Evolutionary conservation across 2,888 invertebrate genomes (phyloP).

Genomic region (Eupithecia subfuscata): DNA sequence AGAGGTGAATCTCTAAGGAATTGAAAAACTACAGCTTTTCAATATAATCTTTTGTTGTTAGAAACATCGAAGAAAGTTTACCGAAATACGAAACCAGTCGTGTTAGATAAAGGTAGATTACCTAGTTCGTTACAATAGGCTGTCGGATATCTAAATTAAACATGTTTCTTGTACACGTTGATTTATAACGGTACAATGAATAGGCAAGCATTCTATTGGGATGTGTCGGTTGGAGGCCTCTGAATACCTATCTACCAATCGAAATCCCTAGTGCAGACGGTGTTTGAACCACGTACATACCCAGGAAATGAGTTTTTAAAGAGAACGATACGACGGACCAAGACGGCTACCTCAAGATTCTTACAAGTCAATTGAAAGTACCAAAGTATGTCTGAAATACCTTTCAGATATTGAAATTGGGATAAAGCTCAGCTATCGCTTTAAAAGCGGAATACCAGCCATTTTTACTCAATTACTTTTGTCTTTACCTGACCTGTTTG

Average conservation of each 20-base stretch:
- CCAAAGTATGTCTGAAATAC: background rate
- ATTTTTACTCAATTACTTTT: background rate
- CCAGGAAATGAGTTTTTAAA: constrained; percentile 11
- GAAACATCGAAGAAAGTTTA: background rate
- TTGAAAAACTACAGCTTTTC: background rate
- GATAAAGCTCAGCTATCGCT: background rate
- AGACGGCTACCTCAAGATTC: background rate
- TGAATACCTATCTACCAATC: constrained; percentile 63
- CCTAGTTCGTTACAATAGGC: constrained; percentile 42
- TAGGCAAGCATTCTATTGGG: constrained; percentile 61
- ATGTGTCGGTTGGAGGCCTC: constrained; percentile 53
- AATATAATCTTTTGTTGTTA: background rate
- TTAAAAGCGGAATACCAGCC: background rate
- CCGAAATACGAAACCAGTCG: constrained; percentile 21
- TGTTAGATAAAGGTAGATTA: constrained; percentile 37
- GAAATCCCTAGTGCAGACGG: constrained; percentile 56
- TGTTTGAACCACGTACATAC: constrained; percentile 38
- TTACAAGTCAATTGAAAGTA: background rate
- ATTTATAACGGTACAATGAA: constrained; percentile 68
- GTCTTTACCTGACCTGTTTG: background rate
- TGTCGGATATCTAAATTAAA: constrained; percentile 54
- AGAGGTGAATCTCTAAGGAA: background rate
- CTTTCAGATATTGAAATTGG: background rate
- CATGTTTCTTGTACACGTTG: constrained; percentile 53
- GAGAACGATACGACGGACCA: constrained; percentile 27